These are phyloP conservation scores for Pollenia angustigena DNA, from an alignment of 2,888 invertebrate species.

Conservation along the genomic window DNA sequence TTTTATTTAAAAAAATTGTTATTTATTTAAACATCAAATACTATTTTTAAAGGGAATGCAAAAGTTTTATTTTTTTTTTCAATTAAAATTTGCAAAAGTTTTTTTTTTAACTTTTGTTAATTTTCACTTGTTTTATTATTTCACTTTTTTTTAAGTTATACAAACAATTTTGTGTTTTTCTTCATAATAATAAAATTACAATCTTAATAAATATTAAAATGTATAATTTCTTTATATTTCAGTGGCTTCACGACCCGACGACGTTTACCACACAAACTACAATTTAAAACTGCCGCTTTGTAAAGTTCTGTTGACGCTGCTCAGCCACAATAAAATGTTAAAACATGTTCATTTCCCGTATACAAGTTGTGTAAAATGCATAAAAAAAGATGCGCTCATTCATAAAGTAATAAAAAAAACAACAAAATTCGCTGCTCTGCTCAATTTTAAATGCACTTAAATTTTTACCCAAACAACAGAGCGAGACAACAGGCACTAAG, in stretches of 20 bases:
- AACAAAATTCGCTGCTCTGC: slow-evolving; percentile 28
- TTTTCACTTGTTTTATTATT: slow-evolving; percentile 48
- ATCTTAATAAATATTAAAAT: slow-evolving; percentile 25
- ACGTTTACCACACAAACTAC: slow-evolving; percentile 82
- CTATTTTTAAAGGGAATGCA: slow-evolving; percentile 66
- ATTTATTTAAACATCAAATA: slow-evolving; percentile 50
- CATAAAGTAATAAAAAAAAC: slow-evolving; percentile 54
- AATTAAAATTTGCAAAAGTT: slow-evolving; percentile 49
- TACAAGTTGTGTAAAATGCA: slow-evolving; percentile 55
- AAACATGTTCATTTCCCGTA: slow-evolving; percentile 63
- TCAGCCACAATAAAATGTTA: slow-evolving; percentile 71
- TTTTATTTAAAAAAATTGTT: slow-evolving; percentile 31
- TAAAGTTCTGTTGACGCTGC: slow-evolving; percentile 72
- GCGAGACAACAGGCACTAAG: background rate
- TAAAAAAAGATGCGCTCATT: slow-evolving; percentile 70
- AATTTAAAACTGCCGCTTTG: slow-evolving; percentile 80
- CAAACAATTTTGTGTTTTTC: background rate
- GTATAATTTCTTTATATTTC: slow-evolving; percentile 12
- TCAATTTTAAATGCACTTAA: slow-evolving; percentile 52
- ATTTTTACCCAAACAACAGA: background rate
- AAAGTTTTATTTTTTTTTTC: slow-evolving; percentile 60
- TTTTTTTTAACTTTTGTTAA: slow-evolving; percentile 68
- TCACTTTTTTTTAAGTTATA: background rate
- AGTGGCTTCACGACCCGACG: slow-evolving; percentile 79
- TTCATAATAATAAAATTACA: slow-evolving; percentile 40